These are phyloP conservation scores for Halesus radiatus DNA, from an alignment of 1,140 invertebrate species.

Conservation along the genomic window DNA sequence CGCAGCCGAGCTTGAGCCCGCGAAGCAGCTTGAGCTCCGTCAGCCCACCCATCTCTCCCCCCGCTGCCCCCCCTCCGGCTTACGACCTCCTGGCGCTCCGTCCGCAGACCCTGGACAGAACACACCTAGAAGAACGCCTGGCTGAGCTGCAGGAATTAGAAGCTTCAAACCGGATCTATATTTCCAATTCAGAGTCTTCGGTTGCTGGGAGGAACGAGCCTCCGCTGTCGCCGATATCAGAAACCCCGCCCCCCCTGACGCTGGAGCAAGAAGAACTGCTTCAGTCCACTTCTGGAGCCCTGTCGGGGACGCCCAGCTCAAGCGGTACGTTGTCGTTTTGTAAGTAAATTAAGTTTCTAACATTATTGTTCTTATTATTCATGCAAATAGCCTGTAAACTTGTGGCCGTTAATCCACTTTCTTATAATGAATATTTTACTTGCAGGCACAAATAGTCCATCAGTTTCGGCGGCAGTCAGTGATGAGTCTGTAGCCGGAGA, in stretches of 20 bases:
- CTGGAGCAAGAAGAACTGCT: slow-evolving; percentile 50
- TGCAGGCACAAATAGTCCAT: slow-evolving; percentile 83
- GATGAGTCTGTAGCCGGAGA: slow-evolving; percentile 97
- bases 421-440: slow-evolving; percentile 22
- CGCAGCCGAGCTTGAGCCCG: slow-evolving; percentile 76
- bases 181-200: slow-evolving; percentile 14
- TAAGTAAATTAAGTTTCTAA: slow-evolving; percentile 46
- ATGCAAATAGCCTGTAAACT: background rate
- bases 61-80: slow-evolving; percentile 74
- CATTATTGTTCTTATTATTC: background rate
- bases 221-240: slow-evolving; percentile 79
- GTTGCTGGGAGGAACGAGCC: slow-evolving; percentile 63
- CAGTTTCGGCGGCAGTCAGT: slow-evolving; percentile 94
- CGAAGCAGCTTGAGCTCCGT: slow-evolving; percentile 89
- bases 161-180: slow-evolving; percentile 60
- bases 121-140: slow-evolving; percentile 69
- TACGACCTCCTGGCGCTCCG: slow-evolving; percentile 75
- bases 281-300: slow-evolving; percentile 47
- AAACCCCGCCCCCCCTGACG: slow-evolving; percentile 45
- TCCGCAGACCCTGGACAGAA: slow-evolving; percentile 62
- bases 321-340: slow-evolving; percentile 48
- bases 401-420: too few species aligned
- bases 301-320: slow-evolving; percentile 52
- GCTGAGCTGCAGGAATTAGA: slow-evolving; percentile 67
- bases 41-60: slow-evolving; percentile 85